phyloP scores from a whole-genome alignment of 2,797 vertebrate genomes.

The Pseudomugil tenellus region DNA sequence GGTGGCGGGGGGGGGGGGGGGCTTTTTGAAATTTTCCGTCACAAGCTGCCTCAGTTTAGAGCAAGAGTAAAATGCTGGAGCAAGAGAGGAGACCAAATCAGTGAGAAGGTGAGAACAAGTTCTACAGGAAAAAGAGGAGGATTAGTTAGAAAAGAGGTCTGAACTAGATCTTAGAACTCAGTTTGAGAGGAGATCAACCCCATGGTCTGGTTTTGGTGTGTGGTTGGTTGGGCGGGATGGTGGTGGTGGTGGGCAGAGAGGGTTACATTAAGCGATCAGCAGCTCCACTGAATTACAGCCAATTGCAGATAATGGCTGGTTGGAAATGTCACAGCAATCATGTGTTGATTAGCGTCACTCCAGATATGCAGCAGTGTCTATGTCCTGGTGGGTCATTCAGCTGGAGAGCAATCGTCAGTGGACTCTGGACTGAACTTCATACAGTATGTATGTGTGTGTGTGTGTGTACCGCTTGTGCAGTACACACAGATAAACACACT shows the following conservation, averaged over 20 bases:
- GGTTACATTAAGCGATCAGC: conserved; percentile 53
- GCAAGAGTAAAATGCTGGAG: conserved; percentile 30
- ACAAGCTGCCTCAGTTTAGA: conserved; percentile 51
- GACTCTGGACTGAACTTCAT: conserved; percentile 47
- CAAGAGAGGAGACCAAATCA: conserved; percentile 5
- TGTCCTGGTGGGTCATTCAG: conserved; percentile 48
- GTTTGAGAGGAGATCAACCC: conserved; percentile 63
- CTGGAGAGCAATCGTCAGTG: conserved; percentile 30
- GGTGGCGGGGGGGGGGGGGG: conserved; percentile 35
- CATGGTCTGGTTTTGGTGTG: conserved; percentile 17
- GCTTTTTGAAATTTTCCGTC: conserved; percentile 59
- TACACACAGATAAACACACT: conserved; percentile 5
- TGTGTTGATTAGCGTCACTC: conserved; percentile 58
- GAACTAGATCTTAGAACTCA: conserved; percentile 41
- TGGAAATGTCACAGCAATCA: conserved; percentile 71
- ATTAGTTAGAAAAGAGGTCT: conserved; percentile 48
- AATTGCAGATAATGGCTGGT: conserved; percentile 51
- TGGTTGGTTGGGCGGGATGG: not conserved
- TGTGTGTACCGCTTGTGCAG: not conserved
- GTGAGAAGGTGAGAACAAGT: not conserved
- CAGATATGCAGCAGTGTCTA: conserved; percentile 34
- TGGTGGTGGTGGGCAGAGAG: not conserved
- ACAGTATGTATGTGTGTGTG: too few relatives aligned
- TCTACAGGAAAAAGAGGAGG: conserved; percentile 18
- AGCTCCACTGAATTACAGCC: conserved; percentile 49